A percentile compares a stretch with the other conserved stretches of the same genome.
These are phyloP conservation scores for Aspiorhynchus laticeps DNA, from an alignment of 2,113 vertebrate genomes.

Conservation along the genomic window DNA sequence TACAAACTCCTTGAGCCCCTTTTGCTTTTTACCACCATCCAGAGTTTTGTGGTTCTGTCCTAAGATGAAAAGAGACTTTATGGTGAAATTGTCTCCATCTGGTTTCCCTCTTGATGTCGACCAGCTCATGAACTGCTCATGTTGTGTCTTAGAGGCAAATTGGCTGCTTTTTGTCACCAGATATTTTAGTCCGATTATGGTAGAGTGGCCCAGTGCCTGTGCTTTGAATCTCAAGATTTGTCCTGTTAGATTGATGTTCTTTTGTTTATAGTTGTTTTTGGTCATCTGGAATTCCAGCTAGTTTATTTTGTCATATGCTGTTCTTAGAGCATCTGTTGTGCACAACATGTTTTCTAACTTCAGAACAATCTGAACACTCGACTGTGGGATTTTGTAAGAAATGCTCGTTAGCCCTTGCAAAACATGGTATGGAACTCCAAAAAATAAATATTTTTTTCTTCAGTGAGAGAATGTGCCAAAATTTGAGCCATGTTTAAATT, in stretches of 20 bases:
- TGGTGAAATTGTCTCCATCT: slow-evolving; percentile 66
- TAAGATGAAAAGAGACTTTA: slow-evolving; percentile 60
- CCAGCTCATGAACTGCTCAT: slow-evolving; percentile 43
- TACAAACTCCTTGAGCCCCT: slow-evolving; percentile 67
- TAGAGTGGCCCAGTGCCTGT: not conserved
- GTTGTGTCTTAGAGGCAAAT: slow-evolving; percentile 41
- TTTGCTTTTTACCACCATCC: slow-evolving; percentile 57
- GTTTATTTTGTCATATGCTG: not conserved
- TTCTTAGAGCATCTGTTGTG: not conserved
- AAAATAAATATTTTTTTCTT: not conserved
- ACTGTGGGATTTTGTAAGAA: not conserved
- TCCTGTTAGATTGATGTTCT: slow-evolving; percentile 18
- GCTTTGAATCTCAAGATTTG: not conserved
- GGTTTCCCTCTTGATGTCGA: slow-evolving; percentile 55
- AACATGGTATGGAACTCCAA: not conserved
- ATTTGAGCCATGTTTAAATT: not conserved
- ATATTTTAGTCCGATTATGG: slow-evolving; percentile 6
- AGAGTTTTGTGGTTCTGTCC: slow-evolving; percentile 59
- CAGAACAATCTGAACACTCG: not conserved
- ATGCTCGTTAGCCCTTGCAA: not conserved
- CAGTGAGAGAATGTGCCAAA: not conserved
- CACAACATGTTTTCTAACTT: slow-evolving; percentile 11
- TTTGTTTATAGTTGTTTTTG: slow-evolving; percentile 3
- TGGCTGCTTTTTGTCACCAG: slow-evolving; percentile 33
- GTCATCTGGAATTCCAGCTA: not conserved